Percentiles rank a stretch among this genome's conserved stretches.
Conservation (phyloP, 2,888 invertebrate genomes). For the Amphipoea oculea region DNA sequence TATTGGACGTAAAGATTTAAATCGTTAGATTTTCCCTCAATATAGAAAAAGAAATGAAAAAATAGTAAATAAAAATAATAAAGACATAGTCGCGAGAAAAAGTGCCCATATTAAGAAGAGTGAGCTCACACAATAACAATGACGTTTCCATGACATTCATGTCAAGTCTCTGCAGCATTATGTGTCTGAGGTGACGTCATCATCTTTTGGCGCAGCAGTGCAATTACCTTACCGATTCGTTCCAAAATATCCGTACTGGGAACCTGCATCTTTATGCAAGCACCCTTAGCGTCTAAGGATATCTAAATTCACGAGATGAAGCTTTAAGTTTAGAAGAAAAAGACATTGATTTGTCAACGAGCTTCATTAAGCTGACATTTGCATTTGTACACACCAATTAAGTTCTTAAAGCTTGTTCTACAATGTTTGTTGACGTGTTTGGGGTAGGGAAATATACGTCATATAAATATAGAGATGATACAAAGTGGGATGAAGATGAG, state of each 20-base stretch:
- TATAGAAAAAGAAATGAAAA: no score
- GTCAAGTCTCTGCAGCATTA: not conserved
- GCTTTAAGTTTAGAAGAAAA: conserved; percentile 49
- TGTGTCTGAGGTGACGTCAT: not conserved
- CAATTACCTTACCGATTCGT: not conserved
- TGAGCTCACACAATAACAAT: not conserved
- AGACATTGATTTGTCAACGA: conserved; percentile 58
- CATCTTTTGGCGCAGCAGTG: not conserved
- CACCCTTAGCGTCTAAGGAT: conserved; percentile 42
- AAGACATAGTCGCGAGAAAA: not conserved
- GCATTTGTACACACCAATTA: conserved; percentile 52
- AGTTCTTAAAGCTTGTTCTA: conserved; percentile 12
- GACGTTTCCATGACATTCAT: not conserved
- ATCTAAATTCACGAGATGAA: conserved; percentile 59
- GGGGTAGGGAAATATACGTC: not conserved
- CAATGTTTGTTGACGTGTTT: not conserved
- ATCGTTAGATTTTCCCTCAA: not conserved
- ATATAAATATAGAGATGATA: not conserved
- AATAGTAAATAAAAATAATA: no score
- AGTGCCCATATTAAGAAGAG: not conserved
- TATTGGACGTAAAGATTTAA: not conserved
- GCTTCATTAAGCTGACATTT: conserved; percentile 50
- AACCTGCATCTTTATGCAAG: not conserved
- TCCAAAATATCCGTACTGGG: no score
- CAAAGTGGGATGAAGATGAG: not conserved